Evolutionary conservation across 2,797 vertebrate genomes (phyloP).

Genomic region (Lycodopsis pacificus): DNA sequence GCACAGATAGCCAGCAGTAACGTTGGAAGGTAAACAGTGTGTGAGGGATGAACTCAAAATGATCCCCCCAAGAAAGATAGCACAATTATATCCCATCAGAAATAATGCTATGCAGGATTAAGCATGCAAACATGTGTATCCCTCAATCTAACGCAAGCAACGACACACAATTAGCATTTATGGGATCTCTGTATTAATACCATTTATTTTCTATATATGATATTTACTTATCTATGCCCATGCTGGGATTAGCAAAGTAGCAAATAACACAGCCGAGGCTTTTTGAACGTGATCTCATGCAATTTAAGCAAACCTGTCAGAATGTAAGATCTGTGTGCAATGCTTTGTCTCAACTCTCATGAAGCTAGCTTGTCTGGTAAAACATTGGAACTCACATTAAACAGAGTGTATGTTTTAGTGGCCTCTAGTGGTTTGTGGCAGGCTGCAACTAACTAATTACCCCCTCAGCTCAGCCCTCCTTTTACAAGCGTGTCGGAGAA

Average conservation of each 20-base stretch:
- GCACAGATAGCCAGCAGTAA: conserved; percentile 60
- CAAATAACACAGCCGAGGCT: conserved; percentile 38
- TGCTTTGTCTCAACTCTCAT: conserved; percentile 12
- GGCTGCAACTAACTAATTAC: too few relatives aligned
- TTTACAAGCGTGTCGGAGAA: too few relatives aligned
- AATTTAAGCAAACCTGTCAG: conserved; percentile 45
- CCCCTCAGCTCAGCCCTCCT: too few relatives aligned
- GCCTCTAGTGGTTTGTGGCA: too few relatives aligned
- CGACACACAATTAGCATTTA: conserved; percentile 55
- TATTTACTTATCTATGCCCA: conserved; percentile 61
- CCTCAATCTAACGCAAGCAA: conserved; percentile 40
- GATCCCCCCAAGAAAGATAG: conserved; percentile 53
- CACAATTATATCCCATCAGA: conserved; percentile 47
- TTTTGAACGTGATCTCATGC: conserved; percentile 23
- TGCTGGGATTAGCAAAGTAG: conserved; percentile 32
- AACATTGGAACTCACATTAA: conserved; percentile 8
- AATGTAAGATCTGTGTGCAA: conserved; percentile 8
- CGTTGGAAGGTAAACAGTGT: conserved; percentile 59
- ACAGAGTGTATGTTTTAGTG: neutral
- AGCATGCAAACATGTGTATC: conserved; percentile 48
- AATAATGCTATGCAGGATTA: conserved; percentile 52
- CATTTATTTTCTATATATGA: conserved; percentile 36
- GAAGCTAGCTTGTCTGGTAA: conserved; percentile 9
- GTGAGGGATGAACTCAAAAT: conserved; percentile 57
- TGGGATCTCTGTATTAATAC: conserved; percentile 56